Percentiles rank a stretch among this genome's conserved stretches.
phyloP scores from a whole-genome alignment of 2,888 invertebrate genomes.

The Polietes domitor region DNA sequence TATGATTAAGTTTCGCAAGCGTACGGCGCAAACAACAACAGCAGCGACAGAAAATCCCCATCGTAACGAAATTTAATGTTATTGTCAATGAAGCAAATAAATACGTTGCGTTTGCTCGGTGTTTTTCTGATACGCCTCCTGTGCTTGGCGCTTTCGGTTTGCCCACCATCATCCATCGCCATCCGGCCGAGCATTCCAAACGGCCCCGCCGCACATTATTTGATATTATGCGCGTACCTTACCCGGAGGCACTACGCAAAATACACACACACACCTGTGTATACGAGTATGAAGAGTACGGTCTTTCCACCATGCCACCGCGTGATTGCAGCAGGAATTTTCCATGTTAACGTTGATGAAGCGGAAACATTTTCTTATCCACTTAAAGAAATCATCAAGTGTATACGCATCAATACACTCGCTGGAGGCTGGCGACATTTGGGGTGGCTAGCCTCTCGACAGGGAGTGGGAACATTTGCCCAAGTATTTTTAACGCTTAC shows the following conservation, averaged over 20 bases:
- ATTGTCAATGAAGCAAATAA: conserved; percentile 52
- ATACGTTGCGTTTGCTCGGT: conserved; percentile 23
- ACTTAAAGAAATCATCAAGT: conserved; percentile 35
- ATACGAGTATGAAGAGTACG: background rate
- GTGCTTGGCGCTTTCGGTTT: background rate
- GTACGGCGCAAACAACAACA: background rate
- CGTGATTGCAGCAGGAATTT: conserved; percentile 7
- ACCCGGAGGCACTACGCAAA: conserved; percentile 12
- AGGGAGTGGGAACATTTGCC: background rate
- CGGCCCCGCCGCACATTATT: conserved; percentile 36
- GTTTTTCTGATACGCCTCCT: background rate
- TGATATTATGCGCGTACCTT: conserved; percentile 35
- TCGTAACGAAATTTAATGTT: conserved; percentile 38
- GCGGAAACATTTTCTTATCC: conserved; percentile 51
- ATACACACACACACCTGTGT: background rate
- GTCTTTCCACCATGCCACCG: background rate
- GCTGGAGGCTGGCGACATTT: background rate
- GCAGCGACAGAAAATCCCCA: background rate
- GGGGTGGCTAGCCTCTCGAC: background rate
- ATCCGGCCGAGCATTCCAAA: conserved; percentile 1
- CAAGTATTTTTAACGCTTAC: conserved; percentile 70
- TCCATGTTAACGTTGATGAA: conserved; percentile 43
- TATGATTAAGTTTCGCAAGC: conserved; percentile 30
- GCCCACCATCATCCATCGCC: conserved; percentile 21
- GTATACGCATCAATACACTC: conserved; percentile 23